phyloP scores from a whole-genome alignment of 2,797 vertebrate species.

The Pogonophryne albipinna region DNA sequence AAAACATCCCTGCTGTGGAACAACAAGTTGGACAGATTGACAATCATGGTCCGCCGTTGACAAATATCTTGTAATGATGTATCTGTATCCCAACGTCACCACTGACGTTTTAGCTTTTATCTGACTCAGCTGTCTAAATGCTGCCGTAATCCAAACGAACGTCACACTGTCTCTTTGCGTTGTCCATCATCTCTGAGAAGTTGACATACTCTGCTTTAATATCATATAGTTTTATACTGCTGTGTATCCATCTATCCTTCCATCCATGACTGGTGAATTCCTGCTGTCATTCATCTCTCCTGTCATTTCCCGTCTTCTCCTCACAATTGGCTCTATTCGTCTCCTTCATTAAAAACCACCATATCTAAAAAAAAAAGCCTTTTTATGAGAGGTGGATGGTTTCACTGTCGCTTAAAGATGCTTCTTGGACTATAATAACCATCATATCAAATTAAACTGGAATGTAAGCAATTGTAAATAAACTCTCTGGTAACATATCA shows the following conservation, averaged over 20 bases:
- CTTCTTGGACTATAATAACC: not conserved
- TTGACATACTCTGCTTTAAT: not conserved
- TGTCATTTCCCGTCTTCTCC: too few relatives aligned
- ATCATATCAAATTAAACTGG: not conserved
- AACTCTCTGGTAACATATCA: too few relatives aligned
- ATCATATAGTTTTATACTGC: too few relatives aligned
- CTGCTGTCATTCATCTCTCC: too few relatives aligned
- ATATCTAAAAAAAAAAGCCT: too few relatives aligned
- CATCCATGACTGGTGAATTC: too few relatives aligned
- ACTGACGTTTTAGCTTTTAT: not conserved
- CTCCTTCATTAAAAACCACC: too few relatives aligned
- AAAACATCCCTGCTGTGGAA: not conserved
- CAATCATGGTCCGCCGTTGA: too few relatives aligned
- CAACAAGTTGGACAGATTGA: not conserved
- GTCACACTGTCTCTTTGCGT: not conserved
- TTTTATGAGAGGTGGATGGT: not conserved
- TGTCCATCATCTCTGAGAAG: not conserved
- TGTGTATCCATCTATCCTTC: too few relatives aligned
- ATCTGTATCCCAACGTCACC: too few relatives aligned
- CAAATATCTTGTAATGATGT: too few relatives aligned
- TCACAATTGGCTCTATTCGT: too few relatives aligned
- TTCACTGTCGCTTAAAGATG: not conserved
- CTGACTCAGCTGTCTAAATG: conserved; percentile 3
- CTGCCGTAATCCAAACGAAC: not conserved
- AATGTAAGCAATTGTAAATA: not conserved